Percentiles rank a stretch among this genome's conserved stretches.
phyloP scores from a whole-genome alignment of 2,888 invertebrate genomes.

The Drosophila neonasuta region DNA sequence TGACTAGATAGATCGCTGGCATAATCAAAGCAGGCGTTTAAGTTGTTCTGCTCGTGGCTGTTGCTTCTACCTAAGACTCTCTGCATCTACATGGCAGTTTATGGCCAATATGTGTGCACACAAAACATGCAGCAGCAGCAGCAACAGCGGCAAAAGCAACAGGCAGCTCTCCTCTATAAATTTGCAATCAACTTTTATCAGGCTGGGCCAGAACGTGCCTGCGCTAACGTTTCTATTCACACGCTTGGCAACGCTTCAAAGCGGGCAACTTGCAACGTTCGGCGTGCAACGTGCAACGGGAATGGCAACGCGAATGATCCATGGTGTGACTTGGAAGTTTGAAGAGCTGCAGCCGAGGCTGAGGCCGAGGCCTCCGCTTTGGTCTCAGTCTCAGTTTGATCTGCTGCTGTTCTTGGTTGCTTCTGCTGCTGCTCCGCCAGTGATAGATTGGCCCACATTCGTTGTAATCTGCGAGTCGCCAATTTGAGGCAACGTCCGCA shows the following conservation, averaged over 20 bases:
- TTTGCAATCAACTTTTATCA: constrained; percentile 78
- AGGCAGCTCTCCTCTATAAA: constrained; percentile 63
- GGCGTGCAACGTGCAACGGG: constrained; percentile 24
- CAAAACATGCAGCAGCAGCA: constrained; percentile 3
- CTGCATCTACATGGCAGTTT: constrained; percentile 55
- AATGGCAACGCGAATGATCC: constrained; percentile 38
- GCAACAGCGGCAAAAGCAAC: neutral
- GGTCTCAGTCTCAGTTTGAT: neutral
- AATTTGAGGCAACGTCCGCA: constrained; percentile 36
- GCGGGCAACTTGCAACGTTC: constrained; percentile 8
- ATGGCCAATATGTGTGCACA: constrained; percentile 65
- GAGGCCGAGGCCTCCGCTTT: neutral
- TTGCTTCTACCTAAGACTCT: neutral
- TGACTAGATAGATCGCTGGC: constrained; percentile 43
- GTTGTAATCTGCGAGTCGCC: constrained; percentile 57
- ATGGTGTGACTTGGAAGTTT: constrained; percentile 64
- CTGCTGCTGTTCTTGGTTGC: constrained; percentile 6
- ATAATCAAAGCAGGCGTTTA: constrained; percentile 53
- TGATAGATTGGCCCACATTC: constrained; percentile 78
- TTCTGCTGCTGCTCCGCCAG: constrained; percentile 38
- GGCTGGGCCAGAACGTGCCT: constrained; percentile 71
- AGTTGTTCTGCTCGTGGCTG: constrained; percentile 38
- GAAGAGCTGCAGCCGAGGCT: constrained; percentile 15
- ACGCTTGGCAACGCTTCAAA: constrained; percentile 53
- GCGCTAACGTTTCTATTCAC: constrained; percentile 76